Evolutionary conservation across 2,888 invertebrate species (phyloP).

Genomic region (Ormyrus pomaceus): DNA sequence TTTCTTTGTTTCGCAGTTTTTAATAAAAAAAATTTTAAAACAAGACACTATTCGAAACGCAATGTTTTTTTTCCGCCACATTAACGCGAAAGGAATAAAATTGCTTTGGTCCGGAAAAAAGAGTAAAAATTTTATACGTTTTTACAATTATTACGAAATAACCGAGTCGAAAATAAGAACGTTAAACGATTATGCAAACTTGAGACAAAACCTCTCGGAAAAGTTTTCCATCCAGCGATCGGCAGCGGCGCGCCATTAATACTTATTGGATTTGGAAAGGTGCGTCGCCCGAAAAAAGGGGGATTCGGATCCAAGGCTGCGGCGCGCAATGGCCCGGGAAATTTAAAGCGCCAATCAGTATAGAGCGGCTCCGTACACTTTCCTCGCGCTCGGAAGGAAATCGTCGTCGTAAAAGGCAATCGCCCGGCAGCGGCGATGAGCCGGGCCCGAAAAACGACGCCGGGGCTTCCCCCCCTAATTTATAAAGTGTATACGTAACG

Average conservation of each 20-base stretch:
- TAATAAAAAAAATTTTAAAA: too few relatives aligned
- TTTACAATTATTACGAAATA: too few relatives aligned
- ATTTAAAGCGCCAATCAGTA: constrained; percentile 72
- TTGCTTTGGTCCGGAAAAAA: too few relatives aligned
- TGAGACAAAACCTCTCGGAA: not conserved
- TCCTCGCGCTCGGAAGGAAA: constrained; percentile 55
- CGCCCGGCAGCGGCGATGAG: constrained; percentile 64
- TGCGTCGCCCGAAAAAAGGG: not conserved
- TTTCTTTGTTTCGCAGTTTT: too few relatives aligned
- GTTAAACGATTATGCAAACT: too few relatives aligned
- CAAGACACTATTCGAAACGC: too few relatives aligned
- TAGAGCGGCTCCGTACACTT: constrained; percentile 67
- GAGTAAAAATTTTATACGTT: too few relatives aligned
- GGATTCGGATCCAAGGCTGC: not conserved
- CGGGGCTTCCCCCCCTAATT: constrained; percentile 26
- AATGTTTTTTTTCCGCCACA: too few relatives aligned
- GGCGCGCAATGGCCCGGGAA: constrained; percentile 69
- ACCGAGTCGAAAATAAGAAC: not conserved
- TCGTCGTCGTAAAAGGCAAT: constrained; percentile 71
- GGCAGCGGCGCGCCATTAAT: constrained; percentile 19
- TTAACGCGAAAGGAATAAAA: too few relatives aligned
- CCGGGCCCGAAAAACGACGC: constrained; percentile 16
- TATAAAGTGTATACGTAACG: constrained; percentile 41
- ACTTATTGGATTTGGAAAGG: constrained; percentile 38
- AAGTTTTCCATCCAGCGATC: not conserved